Percentiles rank a stretch among this genome's conserved stretches.
Evolutionary conservation across 2,113 vertebrate genomes (phyloP).

Genomic region (Pluvianellus socialis): DNA sequence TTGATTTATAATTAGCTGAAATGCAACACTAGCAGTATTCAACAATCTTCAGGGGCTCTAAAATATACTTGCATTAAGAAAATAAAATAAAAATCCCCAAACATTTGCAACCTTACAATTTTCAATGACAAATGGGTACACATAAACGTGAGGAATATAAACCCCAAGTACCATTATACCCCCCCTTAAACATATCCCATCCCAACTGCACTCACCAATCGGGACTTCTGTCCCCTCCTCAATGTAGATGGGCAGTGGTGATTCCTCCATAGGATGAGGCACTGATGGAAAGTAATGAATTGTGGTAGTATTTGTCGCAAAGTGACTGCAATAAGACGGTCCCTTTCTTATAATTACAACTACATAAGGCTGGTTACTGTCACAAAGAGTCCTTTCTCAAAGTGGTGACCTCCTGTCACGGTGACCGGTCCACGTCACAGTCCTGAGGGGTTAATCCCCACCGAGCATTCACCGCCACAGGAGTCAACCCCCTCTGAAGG

Average conservation of each 20-base stretch:
- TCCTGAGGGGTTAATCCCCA: background rate
- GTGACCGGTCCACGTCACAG: background rate
- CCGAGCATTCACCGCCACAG: background rate
- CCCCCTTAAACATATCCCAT: constrained; percentile 63
- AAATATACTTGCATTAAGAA: background rate
- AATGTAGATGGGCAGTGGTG: constrained; percentile 74
- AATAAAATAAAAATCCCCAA: background rate
- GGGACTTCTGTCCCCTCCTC: constrained; percentile 72
- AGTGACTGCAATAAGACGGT: constrained; percentile 66
- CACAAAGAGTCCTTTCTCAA: background rate
- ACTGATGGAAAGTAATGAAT: constrained; percentile 77
- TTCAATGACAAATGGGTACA: constrained; percentile 30
- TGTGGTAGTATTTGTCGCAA: constrained; percentile 73
- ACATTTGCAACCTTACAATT: constrained; percentile 46
- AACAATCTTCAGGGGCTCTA: background rate
- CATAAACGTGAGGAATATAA: constrained; percentile 39
- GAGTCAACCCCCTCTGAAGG: background rate
- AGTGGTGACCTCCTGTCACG: background rate
- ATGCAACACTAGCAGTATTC: background rate
- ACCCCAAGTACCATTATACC: constrained; percentile 43
- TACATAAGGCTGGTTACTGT: constrained; percentile 35
- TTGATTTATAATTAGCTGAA: background rate
- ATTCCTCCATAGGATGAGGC: constrained; percentile 74
- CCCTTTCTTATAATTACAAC: constrained; percentile 60
- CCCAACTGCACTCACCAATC: constrained; percentile 72